Conservation (phyloP, 2,113 vertebrate species). For the Pteropus alecto region DNA sequence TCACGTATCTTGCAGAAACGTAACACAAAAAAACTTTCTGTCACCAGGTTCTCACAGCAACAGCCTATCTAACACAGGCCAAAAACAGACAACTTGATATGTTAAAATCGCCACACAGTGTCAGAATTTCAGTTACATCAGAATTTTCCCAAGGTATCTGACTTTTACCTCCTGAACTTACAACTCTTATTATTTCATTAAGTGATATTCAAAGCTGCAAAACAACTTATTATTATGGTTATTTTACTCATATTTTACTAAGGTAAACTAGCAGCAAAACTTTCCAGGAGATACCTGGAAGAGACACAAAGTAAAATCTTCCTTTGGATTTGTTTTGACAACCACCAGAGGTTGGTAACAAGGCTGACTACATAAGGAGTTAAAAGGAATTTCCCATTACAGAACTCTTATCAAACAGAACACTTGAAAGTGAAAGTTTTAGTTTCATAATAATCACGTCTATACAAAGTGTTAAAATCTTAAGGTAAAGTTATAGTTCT, state of each 20-base stretch:
- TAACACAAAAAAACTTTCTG: background rate
- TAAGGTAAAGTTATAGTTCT: background rate
- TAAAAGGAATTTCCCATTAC: slow-evolving; percentile 12
- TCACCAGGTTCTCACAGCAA: background rate
- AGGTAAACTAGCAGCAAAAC: background rate
- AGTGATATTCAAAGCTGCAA: background rate
- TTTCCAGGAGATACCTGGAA: background rate
- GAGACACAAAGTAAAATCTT: slow-evolving; percentile 7
- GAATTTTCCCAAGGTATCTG: background rate
- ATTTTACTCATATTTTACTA: background rate
- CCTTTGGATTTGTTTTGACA: background rate
- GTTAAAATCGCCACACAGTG: background rate
- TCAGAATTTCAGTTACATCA: background rate
- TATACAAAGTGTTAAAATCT: background rate
- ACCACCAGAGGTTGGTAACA: background rate
- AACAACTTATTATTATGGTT: background rate
- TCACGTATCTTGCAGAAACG: background rate
- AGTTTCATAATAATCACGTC: background rate
- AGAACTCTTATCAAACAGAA: background rate
- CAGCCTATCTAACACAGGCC: background rate
- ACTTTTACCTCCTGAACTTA: slow-evolving; percentile 8
- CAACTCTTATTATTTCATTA: background rate
- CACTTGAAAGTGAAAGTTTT: slow-evolving; percentile 24
- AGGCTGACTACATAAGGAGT: background rate
- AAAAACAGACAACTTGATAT: background rate